Evolutionary conservation across 2,113 vertebrate genomes (phyloP), one percentile per base, ranked within the genome.

Genomic region (Seriola rivoliana): DNA sequence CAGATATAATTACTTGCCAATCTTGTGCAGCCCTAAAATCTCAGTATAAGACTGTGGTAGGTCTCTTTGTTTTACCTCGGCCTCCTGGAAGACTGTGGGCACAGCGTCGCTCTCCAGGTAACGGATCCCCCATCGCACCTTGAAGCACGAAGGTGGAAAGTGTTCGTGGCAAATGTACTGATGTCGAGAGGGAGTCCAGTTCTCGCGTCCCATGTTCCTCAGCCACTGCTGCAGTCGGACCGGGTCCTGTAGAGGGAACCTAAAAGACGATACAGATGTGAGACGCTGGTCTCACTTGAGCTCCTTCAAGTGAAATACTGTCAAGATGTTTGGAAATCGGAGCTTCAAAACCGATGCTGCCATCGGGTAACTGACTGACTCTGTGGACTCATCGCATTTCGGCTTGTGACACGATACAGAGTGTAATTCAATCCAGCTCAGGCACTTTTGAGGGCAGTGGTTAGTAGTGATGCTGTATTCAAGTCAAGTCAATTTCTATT

Each of bases 141-240:
- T 95, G 84, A 96, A 96, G 81, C 96, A 96, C 8, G 94, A 94
- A 0, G 94, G 86, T 0, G 90, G 85, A 50, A 97, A 96, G 58
- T 96, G 96, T 14, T 96, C 91, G 0, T 95, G 95, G 89, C 96
- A 96, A n/a, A 97, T 85, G 34, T 96, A 95, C 82, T 97, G 96
- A 81, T 96, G 95, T 40, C 93, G 91, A 25, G 94, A 94, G 1
- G 96, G 96, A 17, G 90, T 86, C 95, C 95, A 96, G 70, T 92
- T 90, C 71, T 96, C 94, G 0, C 88, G 83, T 0, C 94, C 91
- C 94, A 96, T 95, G 86, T 95, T 95, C 1, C 44, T 81, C 57
- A 97, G 92, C 96, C 96, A 97, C 84, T 88, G 93, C 73, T 89
- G 91, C 50, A 96, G 94, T 38, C 95, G 89, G 3, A 64, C 81